Evolutionary conservation across 2,888 invertebrate genomes (phyloP).

Genomic region (Hybos culiciformis): DNA sequence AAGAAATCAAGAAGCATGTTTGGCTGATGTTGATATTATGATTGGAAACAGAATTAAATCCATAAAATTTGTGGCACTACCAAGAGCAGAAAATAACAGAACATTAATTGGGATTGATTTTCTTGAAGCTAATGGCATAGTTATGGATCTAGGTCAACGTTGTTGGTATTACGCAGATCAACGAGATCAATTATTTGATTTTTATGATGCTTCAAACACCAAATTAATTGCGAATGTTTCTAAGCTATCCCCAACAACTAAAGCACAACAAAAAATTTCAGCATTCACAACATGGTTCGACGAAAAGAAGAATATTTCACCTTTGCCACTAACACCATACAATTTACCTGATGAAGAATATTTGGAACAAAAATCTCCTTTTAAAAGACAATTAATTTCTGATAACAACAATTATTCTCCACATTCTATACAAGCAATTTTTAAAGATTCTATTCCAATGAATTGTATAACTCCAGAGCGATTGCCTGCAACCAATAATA

Average conservation of each 20-base stretch:
- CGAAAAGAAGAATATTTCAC: neutral
- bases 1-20: too few species aligned
- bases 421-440: too few species aligned
- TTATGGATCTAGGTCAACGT: neutral
- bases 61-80: conserved; percentile 4
- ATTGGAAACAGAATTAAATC: conserved; percentile 3
- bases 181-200: neutral
- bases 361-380: too few species aligned
- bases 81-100: neutral
- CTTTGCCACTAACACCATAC: neutral
- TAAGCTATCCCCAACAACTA: neutral
- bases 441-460: too few species aligned
- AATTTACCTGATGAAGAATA: too few species aligned
- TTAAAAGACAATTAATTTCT: too few species aligned
- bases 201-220: neutral
- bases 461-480: too few species aligned
- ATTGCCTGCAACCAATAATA: too few species aligned
- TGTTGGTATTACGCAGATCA: neutral
- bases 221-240: too few species aligned
- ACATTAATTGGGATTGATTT: conserved; percentile 3
- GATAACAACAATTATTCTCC: too few species aligned
- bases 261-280: neutral
- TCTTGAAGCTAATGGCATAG: neutral
- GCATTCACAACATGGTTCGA: neutral
- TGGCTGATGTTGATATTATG: conserved; percentile 2